These are phyloP conservation scores for Capitulum mitella DNA, from an alignment of 2,888 invertebrate genomes.

Conservation along the genomic window DNA sequence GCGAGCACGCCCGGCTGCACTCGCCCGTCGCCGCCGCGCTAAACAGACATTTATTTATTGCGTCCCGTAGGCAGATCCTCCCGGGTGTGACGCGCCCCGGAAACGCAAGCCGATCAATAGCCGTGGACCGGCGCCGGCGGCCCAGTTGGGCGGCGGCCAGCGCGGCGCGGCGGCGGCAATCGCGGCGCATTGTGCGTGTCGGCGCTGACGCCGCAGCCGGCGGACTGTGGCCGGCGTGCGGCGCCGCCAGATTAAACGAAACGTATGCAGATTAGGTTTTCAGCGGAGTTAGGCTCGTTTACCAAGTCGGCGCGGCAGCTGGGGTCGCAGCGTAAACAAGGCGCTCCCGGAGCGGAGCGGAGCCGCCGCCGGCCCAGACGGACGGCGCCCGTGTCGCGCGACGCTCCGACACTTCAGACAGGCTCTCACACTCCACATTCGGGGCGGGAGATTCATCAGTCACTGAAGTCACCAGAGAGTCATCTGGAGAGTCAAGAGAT, in stretches of 20 bases:
- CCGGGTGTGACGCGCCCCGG: neutral
- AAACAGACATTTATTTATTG: conserved; percentile 4
- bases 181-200: neutral
- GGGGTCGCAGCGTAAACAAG: no score
- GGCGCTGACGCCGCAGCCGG: no score
- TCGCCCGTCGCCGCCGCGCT: neutral
- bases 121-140: neutral
- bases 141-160: neutral
- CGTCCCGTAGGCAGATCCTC: neutral
- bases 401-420: no score
- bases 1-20: neutral
- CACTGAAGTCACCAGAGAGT: no score
- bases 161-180: neutral
- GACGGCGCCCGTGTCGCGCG: no score
- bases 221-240: no score
- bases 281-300: conserved; percentile 4
- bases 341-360: no score
- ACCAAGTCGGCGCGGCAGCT: neutral
- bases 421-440: no score
- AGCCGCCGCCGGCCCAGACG: no score
- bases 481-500: no score
- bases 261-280: conserved; percentile 1
- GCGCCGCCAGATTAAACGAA: conserved; percentile 1
- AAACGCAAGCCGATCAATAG: neutral
- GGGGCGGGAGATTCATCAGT: no score